Base-by-base conservation (phyloP, 23 tunicate genomes). In the Ciona savignyi region DNA sequence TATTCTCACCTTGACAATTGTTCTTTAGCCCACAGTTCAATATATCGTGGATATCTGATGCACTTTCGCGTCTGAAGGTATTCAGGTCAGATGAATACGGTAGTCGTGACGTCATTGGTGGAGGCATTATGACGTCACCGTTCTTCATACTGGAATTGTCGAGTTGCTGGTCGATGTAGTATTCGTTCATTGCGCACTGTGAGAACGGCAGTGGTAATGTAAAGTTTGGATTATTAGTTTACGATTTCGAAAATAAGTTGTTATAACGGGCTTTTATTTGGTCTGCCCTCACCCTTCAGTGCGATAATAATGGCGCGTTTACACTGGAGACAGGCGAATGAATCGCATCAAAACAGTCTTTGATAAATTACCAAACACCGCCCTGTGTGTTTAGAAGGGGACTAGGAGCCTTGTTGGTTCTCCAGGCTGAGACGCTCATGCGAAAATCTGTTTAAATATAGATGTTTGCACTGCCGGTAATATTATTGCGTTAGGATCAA, bases 1-100 rank as follows among this genome's bases (percentile, higher is more conserved):
- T n/a, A n/a, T n/a, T n/a, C 56, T 42, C 11, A 42, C 56, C 56
- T 42, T 9, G 56, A 15, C 56, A 42, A 42, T 42, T 42, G 56
- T 42, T 42, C 15, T 15, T 9, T 6, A 42, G 9, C 15, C 56
- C 56, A 42, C 64, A 26, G 76, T 35, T 76, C 67, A 88, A 61
- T 23, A 88, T 88, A 23, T 88, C 96, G 66, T 82, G 81, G 56
- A 88, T 86, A 48, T 86, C 86, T 2, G 96, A 88, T 29, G 96
- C 96, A 72, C 96, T 88, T 32, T 88, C 96, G 0, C 96, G 83
- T 73, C 96, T 35, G 76, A 82, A 88, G 19, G 29, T 29, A 26
- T 67, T 73, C 27, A 87, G 88, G 70, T 88, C 96, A 9, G 96
- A 82, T 33, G 86, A 60, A 64, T 76, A 82, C 23, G 84, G 82